Evolutionary conservation across 2,113 vertebrate species (phyloP).

Genomic region (Chunga burmeisteri): DNA sequence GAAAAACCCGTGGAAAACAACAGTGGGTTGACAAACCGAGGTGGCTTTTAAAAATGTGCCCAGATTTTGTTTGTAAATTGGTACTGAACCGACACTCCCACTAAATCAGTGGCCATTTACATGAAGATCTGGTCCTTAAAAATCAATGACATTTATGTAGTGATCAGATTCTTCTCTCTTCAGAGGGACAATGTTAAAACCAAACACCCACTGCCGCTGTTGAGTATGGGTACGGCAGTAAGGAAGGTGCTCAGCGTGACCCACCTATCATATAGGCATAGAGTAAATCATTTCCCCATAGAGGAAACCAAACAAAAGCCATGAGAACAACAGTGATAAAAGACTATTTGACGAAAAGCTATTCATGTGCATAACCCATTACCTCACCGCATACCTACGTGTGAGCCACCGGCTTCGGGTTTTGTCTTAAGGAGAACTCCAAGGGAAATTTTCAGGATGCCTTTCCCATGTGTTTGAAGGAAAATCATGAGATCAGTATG

Average conservation of each 20-base stretch:
- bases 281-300: neutral
- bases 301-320: constrained; percentile 23
- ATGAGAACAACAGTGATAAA: constrained; percentile 9
- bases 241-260: neutral
- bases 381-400: constrained; percentile 21
- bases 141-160: neutral
- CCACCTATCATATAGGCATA: neutral
- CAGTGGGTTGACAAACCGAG: neutral
- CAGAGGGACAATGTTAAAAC: neutral
- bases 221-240: neutral
- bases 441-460: constrained; percentile 32
- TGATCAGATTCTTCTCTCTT: neutral
- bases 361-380: constrained; percentile 32
- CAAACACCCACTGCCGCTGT: neutral
- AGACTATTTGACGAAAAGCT: constrained; percentile 25
- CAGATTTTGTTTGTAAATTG: neutral
- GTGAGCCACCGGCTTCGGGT: neutral
- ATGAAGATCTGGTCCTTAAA: neutral
- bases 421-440: neutral
- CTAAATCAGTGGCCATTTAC: neutral
- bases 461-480: neutral
- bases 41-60: neutral
- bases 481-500: neutral
- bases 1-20: neutral
- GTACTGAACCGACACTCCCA: neutral